phyloP scores from a whole-genome alignment of 2,888 invertebrate genomes.

The Elaeidobius kamerunicus region DNA sequence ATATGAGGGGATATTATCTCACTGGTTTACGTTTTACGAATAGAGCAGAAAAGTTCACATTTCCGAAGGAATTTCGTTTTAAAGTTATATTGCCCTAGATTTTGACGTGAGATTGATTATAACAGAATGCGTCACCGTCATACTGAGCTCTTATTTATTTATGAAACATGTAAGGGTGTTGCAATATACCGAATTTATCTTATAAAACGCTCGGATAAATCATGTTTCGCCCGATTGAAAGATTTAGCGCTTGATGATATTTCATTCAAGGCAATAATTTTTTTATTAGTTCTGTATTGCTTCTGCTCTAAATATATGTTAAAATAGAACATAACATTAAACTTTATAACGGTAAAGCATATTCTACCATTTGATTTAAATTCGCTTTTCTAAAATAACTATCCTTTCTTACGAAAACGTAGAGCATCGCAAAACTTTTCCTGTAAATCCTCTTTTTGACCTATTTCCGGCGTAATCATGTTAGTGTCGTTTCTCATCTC shows the following conservation, averaged over 20 bases:
- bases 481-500: constrained; percentile 30
- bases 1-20: constrained; percentile 1
- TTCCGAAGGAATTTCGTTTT: constrained; percentile 19
- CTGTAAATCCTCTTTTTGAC: constrained; percentile 28
- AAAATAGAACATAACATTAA: no score
- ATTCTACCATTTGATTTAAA: no score
- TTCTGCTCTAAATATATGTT: no score
- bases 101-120: constrained; percentile 23
- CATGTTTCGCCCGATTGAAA: neutral
- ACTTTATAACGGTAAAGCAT: no score
- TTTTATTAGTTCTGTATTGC: no score
- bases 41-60: constrained; percentile 7
- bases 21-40: constrained; percentile 1
- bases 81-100: constrained; percentile 22
- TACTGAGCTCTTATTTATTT: constrained; percentile 22
- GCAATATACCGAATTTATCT: constrained; percentile 10
- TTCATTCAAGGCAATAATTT: no score
- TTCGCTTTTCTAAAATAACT: no score
- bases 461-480: constrained; percentile 27
- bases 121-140: constrained; percentile 16
- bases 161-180: constrained; percentile 13
- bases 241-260: no score
- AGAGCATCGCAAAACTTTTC: constrained; percentile 28
- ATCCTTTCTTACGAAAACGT: no score
- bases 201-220: constrained; percentile 1